phyloP scores from a whole-genome alignment of 2,113 vertebrate species.

The Balaeniceps rex region DNA sequence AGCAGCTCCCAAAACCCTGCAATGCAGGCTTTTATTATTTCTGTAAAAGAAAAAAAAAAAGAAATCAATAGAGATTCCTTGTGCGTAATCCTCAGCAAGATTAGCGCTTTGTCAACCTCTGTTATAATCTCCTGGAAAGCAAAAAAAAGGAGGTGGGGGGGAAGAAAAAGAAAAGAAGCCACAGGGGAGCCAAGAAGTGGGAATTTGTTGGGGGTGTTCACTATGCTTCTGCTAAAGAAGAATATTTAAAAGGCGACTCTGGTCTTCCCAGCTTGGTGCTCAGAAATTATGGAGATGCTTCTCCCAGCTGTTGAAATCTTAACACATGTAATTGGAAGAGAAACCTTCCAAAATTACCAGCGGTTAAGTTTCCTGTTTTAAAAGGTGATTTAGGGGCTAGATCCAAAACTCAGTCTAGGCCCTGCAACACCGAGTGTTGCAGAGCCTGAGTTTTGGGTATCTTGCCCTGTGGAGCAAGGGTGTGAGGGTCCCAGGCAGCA shows the following conservation, averaged over 20 bases:
- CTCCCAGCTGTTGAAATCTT: not conserved
- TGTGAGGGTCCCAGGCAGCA: not conserved
- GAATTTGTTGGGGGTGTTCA: not conserved
- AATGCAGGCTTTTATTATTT: conserved; percentile 54
- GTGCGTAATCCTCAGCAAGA: conserved; percentile 46
- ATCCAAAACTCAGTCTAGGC: not conserved
- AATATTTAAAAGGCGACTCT: not conserved
- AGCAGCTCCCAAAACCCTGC: conserved; percentile 47
- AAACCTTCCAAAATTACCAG: not conserved
- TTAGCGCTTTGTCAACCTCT: conserved; percentile 35
- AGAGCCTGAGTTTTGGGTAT: not conserved
- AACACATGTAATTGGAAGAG: not conserved
- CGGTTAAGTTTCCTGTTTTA: not conserved
- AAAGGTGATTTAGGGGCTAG: not conserved
- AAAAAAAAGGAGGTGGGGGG: not conserved
- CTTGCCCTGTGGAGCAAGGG: not conserved
- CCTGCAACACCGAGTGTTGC: not conserved
- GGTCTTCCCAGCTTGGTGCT: not conserved
- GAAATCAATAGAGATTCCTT: conserved; percentile 48
- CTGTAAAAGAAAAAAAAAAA: conserved; percentile 15
- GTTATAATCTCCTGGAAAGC: conserved; percentile 49
- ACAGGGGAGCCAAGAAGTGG: not conserved
- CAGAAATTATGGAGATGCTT: not conserved
- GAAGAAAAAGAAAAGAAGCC: not conserved
- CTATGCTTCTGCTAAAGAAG: not conserved